These are phyloP conservation scores for Nannoperca australis DNA, from an alignment of 2,797 vertebrate genomes.

Conservation along the genomic window DNA sequence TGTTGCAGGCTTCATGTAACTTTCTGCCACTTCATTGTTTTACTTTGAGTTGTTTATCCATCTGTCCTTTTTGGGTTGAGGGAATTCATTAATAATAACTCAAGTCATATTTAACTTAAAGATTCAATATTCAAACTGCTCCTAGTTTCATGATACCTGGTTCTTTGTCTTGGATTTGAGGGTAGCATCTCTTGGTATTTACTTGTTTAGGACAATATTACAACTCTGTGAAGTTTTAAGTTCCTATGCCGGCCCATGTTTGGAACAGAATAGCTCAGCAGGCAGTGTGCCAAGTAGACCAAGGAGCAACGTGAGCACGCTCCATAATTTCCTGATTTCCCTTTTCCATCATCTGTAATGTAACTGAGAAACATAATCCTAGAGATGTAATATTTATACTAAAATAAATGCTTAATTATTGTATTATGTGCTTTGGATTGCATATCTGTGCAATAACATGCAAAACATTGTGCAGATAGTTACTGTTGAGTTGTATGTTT, in stretches of 20 bases:
- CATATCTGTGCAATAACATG: conserved; percentile 79
- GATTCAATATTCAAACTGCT: conserved; percentile 37
- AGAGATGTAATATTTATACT: conserved; percentile 79
- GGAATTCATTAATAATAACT: conserved; percentile 35
- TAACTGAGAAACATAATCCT: conserved; percentile 56
- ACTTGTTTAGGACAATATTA: conserved; percentile 13
- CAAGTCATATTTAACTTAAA: conserved; percentile 37
- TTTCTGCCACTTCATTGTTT: conserved; percentile 29
- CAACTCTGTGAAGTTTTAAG: conserved; percentile 22
- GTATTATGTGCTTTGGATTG: conserved; percentile 78
- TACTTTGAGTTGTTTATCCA: conserved; percentile 20
- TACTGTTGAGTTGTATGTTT: conserved; percentile 64
- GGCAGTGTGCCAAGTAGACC: conserved; percentile 51
- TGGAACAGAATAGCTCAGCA: conserved; percentile 43
- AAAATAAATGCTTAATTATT: conserved; percentile 73
- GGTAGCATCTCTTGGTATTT: conserved; percentile 27
- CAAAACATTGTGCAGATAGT: conserved; percentile 71
- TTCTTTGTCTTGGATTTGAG: conserved; percentile 37
- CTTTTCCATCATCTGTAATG: conserved; percentile 57
- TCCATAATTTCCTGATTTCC: conserved; percentile 42
- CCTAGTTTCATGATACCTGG: not conserved
- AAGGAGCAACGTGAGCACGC: conserved; percentile 31
- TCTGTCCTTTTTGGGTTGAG: conserved; percentile 37
- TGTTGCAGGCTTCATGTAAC: conserved; percentile 14
- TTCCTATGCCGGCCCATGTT: conserved; percentile 31